A percentile compares a stretch with the other conserved stretches of the same genome.
phyloP scores from a whole-genome alignment of 2,797 vertebrate species.

The Lutra lutra region DNA sequence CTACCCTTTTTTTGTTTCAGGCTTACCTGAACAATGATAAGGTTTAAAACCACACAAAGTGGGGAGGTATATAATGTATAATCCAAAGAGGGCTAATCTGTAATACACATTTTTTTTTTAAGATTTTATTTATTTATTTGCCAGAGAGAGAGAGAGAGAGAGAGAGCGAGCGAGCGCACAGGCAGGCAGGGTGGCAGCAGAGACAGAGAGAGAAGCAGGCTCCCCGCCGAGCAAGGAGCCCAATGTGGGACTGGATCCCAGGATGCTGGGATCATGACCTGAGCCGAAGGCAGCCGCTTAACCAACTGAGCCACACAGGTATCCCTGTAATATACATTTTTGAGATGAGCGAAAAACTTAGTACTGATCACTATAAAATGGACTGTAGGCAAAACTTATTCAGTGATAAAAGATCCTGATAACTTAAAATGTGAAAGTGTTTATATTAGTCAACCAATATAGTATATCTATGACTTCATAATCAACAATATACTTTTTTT shows the following conservation, averaged over 20 bases:
- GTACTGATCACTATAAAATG: background rate
- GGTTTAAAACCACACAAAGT: slow-evolving; percentile 12
- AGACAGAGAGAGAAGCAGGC: too few relatives aligned
- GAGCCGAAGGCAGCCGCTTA: too few relatives aligned
- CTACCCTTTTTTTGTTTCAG: background rate
- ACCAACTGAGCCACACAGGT: too few relatives aligned
- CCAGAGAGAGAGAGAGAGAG: too few relatives aligned
- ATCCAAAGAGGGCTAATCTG: background rate
- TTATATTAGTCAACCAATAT: slow-evolving; percentile 17
- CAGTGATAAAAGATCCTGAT: slow-evolving; percentile 19
- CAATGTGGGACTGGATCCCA: too few relatives aligned
- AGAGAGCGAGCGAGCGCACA: too few relatives aligned
- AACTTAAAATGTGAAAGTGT: background rate
- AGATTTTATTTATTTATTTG: too few relatives aligned
- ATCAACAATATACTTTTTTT: background rate
- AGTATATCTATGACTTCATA: background rate
- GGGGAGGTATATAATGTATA: background rate
- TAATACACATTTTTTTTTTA: too few relatives aligned
- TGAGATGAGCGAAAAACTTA: slow-evolving; percentile 15
- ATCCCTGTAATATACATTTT: slow-evolving; percentile 1
- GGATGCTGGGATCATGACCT: too few relatives aligned
- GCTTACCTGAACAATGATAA: slow-evolving; percentile 31
- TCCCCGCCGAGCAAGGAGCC: too few relatives aligned
- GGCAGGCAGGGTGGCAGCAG: too few relatives aligned
- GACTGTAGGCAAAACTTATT: background rate